Evolutionary conservation across 2,113 vertebrate genomes (phyloP).

Genomic region (Cephalophus harveyi): DNA sequence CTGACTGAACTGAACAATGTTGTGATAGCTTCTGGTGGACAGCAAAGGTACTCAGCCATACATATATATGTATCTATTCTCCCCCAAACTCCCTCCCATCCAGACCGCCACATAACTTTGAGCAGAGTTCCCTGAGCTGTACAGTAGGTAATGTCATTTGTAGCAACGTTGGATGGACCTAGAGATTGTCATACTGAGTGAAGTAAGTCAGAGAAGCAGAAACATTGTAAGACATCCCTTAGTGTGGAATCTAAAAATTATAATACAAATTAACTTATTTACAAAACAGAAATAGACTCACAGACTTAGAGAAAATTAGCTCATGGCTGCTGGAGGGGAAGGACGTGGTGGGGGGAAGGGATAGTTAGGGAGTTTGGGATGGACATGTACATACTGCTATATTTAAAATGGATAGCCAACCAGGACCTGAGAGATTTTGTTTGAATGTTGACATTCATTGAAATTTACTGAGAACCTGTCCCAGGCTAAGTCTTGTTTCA

Average conservation of each 20-base stretch:
- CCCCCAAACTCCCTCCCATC: background rate
- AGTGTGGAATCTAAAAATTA: background rate
- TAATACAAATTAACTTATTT: background rate
- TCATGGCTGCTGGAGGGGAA: background rate
- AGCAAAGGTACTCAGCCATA: background rate
- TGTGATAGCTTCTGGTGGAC: background rate
- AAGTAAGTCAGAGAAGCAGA: background rate
- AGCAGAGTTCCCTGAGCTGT: background rate
- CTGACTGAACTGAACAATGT: background rate
- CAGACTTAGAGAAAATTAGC: background rate
- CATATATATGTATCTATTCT: background rate
- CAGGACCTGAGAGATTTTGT: background rate
- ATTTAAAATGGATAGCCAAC: background rate
- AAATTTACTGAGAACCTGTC: background rate
- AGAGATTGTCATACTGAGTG: background rate
- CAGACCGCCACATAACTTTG: background rate
- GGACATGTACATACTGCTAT: background rate
- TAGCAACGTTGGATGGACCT: accelerated
- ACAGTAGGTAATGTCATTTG: background rate
- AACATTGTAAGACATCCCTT: background rate
- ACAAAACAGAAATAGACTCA: background rate
- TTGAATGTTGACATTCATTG: background rate
- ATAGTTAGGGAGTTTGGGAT: background rate
- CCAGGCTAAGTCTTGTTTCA: background rate
- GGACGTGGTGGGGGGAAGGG: background rate